phyloP scores from a whole-genome alignment of 2,113 vertebrate genomes.

The Hippopotamus amphibius region DNA sequence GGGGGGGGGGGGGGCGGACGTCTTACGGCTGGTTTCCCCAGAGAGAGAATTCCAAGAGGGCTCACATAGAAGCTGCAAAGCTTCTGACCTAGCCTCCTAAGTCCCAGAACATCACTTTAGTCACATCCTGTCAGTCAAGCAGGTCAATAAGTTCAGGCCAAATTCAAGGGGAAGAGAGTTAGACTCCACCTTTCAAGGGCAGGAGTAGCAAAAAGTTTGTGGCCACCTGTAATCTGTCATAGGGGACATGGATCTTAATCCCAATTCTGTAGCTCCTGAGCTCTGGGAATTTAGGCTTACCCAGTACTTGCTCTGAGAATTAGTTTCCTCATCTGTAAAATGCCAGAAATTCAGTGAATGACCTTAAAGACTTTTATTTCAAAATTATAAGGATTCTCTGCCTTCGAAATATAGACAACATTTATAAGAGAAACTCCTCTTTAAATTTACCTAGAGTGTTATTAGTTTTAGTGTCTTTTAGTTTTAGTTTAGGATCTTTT shows the following conservation, averaged over 20 bases:
- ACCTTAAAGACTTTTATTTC: background rate
- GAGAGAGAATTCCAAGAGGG: background rate
- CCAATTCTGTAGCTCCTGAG: background rate
- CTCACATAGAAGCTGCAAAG: background rate
- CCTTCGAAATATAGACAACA: background rate
- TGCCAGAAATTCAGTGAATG: background rate
- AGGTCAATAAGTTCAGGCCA: background rate
- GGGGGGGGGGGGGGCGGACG: background rate
- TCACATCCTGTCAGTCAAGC: background rate
- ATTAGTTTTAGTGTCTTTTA: background rate
- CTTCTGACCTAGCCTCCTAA: background rate
- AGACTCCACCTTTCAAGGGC: background rate
- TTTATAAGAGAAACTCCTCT: background rate
- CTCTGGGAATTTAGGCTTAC: background rate
- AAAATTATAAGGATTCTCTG: background rate
- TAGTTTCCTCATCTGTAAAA: background rate
- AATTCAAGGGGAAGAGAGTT: background rate
- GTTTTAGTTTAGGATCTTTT: background rate
- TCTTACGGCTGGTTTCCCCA: background rate
- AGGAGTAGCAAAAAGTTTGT: background rate
- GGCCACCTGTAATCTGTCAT: background rate
- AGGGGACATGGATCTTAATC: background rate
- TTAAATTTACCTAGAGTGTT: background rate
- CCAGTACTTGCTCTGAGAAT: background rate
- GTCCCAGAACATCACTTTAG: background rate